Evolutionary conservation across 2,797 vertebrate species (phyloP).

Genomic region (Trematomus bernacchii): DNA sequence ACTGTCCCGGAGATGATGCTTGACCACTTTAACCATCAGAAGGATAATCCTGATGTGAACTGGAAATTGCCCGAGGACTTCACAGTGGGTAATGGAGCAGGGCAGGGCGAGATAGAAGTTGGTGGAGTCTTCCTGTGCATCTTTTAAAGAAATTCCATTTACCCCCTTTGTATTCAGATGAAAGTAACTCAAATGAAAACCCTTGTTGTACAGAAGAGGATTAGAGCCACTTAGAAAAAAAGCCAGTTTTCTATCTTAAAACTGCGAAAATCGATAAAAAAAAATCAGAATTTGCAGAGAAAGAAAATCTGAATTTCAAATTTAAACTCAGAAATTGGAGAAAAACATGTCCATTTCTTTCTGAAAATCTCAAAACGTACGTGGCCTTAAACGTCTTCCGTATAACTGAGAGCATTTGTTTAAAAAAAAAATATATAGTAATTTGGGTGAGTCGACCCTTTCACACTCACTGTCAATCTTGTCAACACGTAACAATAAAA

Average conservation of each 20-base stretch:
- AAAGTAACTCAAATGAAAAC: no score
- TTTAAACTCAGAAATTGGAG: no score
- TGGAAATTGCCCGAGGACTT: conserved; percentile 97
- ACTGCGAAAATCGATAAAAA: no score
- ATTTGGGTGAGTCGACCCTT: conserved; percentile 12
- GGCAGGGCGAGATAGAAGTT: conserved; percentile 94
- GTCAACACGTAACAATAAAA: conserved; percentile 6
- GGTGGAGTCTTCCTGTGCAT: conserved; percentile 98
- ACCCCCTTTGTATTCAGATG: background rate
- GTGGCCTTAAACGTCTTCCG: no score
- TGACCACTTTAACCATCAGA: conserved; percentile 97
- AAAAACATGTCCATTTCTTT: no score
- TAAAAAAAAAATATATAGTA: background rate
- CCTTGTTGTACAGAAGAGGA: no score
- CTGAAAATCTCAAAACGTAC: no score
- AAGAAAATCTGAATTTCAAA: no score
- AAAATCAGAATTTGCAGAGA: no score
- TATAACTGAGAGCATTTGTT: background rate
- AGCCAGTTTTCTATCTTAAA: no score
- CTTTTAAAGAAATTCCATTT: conserved; percentile 27
- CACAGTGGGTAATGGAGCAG: conserved; percentile 91
- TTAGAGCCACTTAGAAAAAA: no score
- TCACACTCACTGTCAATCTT: background rate
- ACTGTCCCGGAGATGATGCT: conserved; percentile 99
- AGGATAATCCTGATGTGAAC: conserved; percentile 96